Evolutionary conservation across 2,113 vertebrate genomes (phyloP).

Genomic region (Manacus vitellinus): DNA sequence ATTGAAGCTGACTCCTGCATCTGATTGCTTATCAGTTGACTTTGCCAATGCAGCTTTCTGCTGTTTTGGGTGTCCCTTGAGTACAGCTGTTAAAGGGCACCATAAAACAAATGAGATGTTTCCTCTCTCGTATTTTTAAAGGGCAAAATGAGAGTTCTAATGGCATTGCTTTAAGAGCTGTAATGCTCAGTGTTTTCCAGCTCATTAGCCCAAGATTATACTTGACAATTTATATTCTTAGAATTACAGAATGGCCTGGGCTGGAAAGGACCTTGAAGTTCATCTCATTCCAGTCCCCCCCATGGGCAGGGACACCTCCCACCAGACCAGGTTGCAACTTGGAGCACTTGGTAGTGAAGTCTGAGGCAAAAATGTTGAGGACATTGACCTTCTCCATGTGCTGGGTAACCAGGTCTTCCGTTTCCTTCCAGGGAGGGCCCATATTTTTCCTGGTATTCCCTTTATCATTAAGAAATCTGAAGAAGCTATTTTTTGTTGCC

Average conservation of each 20-base stretch:
- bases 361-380: not conserved
- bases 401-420: not conserved
- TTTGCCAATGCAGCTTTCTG: not conserved
- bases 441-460: not conserved
- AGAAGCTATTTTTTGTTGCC: not conserved
- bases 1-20: not conserved
- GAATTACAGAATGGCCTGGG: not conserved
- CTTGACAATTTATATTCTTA: not conserved
- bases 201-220: not conserved
- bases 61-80: not conserved
- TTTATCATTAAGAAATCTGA: not conserved
- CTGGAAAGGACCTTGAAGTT: not conserved
- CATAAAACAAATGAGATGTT: constrained; percentile 6
- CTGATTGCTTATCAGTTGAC: not conserved
- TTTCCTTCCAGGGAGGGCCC: not conserved
- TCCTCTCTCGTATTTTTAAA: not conserved
- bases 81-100: not conserved
- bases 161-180: not conserved
- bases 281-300: not conserved
- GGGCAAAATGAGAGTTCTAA: not conserved
- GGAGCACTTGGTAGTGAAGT: not conserved
- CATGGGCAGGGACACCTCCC: too few relatives aligned
- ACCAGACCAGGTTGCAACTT: not conserved
- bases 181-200: not conserved
- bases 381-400: not conserved